phyloP scores from a whole-genome alignment of 1,140 invertebrate species.

The Rhopalosiphum padi region DNA sequence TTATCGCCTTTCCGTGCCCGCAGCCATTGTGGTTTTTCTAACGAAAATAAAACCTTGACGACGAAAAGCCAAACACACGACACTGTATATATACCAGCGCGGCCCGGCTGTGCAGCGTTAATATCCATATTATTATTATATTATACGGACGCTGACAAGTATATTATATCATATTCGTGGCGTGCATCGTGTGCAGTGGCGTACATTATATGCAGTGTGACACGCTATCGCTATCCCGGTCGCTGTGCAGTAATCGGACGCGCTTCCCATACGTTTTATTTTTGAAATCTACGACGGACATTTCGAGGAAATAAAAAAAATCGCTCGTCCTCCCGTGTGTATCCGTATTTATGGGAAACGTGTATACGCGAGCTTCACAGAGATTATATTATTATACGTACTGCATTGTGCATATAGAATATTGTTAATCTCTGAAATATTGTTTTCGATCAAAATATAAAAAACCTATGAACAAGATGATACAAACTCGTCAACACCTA shows the following conservation, averaged over 20 bases:
- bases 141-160: not conserved
- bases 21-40: constrained; percentile 34
- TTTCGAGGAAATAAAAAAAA: too few species aligned
- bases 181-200: not conserved
- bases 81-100: not conserved
- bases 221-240: too few species aligned
- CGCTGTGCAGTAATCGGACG: too few species aligned
- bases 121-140: not conserved
- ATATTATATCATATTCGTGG: not conserved
- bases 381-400: too few species aligned
- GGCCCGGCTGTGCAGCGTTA: not conserved
- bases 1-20: constrained; percentile 43
- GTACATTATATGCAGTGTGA: too few species aligned
- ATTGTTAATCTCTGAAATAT: too few species aligned
- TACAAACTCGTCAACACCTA: not conserved
- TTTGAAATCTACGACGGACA: too few species aligned
- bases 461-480: not conserved
- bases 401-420: too few species aligned
- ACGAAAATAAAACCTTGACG: constrained; percentile 52
- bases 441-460: not conserved
- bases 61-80: constrained; percentile 53
- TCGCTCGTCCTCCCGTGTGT: too few species aligned
- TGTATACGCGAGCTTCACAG: too few species aligned
- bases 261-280: too few species aligned
- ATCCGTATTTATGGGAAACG: too few species aligned